Evolutionary conservation across 2,797 vertebrate species (phyloP).

Genomic region (Muscicapa striata): DNA sequence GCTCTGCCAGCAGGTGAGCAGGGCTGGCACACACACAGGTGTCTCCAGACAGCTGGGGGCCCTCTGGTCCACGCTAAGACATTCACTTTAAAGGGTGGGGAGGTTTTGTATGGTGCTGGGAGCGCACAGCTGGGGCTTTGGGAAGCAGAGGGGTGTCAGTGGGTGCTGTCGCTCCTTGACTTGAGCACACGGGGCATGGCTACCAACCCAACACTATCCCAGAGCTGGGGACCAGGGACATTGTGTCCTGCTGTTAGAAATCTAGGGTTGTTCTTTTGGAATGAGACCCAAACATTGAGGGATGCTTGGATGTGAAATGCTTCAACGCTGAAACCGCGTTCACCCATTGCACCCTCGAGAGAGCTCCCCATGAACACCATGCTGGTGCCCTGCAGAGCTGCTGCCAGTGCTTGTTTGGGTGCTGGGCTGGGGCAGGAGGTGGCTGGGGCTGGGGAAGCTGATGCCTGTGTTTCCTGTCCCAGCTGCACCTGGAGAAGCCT

Average conservation of each 20-base stretch:
- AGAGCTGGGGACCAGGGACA: neutral
- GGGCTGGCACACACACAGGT: fast-evolving
- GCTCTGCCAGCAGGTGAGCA: conserved; percentile 86
- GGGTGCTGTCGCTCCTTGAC: neutral
- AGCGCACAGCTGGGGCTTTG: fast-evolving
- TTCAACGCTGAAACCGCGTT: fast-evolving
- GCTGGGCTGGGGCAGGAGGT: neutral
- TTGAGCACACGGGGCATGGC: fast-evolving
- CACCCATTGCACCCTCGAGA: fast-evolving
- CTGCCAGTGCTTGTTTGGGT: fast-evolving
- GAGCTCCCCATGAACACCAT: fast-evolving
- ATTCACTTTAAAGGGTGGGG: fast-evolving
- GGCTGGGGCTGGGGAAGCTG: neutral
- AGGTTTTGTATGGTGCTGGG: neutral
- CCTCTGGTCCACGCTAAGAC: fast-evolving
- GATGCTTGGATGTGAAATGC: fast-evolving
- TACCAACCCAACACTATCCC: neutral
- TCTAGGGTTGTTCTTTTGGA: neutral
- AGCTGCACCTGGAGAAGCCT: conserved; percentile 82
- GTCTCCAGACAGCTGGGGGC: no score
- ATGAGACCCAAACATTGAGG: neutral
- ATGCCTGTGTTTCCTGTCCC: conserved; percentile 14
- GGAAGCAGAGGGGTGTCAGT: neutral
- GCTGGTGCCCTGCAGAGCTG: fast-evolving
- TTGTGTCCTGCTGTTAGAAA: neutral